A percentile compares a stretch with the other conserved stretches of the same genome.
Conservation (phyloP, 2,888 invertebrate genomes). For the Latrodectus hesperus region DNA sequence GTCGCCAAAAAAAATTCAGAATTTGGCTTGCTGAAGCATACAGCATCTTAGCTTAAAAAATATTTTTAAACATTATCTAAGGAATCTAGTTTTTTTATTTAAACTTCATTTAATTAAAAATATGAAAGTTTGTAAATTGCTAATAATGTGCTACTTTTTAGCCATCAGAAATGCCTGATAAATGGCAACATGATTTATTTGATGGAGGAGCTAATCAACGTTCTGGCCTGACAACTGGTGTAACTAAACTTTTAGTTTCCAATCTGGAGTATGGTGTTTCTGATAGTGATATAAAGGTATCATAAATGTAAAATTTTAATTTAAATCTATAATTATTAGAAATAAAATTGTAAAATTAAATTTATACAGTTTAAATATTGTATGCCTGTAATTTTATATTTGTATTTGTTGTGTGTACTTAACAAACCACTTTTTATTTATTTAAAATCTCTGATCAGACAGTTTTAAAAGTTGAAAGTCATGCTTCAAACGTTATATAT, state of each 20-base stretch:
- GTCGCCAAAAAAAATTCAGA: not conserved
- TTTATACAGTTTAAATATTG: not conserved
- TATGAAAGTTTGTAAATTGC: not conserved
- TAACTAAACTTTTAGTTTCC: constrained; percentile 90
- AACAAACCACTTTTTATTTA: not conserved
- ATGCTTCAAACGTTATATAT: too few relatives aligned
- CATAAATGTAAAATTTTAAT: too few relatives aligned
- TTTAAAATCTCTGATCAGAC: not conserved
- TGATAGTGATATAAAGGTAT: constrained; percentile 68
- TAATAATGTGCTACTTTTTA: constrained; percentile 9
- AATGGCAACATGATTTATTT: constrained; percentile 98
- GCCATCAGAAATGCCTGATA: constrained; percentile 79
- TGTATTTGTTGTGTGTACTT: not conserved
- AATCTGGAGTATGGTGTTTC: constrained; percentile 98
- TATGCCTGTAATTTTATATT: not conserved
- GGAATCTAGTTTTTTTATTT: not conserved
- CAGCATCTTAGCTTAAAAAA: not conserved
- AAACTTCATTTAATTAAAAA: not conserved
- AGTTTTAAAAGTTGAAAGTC: too few relatives aligned
- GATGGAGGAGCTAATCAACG: constrained; percentile 79
- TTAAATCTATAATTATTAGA: not conserved
- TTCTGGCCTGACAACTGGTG: constrained; percentile 64
- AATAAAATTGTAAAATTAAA: not conserved
- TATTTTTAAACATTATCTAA: not conserved
- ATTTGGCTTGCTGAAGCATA: not conserved